Conservation (phyloP, 2,797 vertebrate species). For the Pangasius krempfi region DNA sequence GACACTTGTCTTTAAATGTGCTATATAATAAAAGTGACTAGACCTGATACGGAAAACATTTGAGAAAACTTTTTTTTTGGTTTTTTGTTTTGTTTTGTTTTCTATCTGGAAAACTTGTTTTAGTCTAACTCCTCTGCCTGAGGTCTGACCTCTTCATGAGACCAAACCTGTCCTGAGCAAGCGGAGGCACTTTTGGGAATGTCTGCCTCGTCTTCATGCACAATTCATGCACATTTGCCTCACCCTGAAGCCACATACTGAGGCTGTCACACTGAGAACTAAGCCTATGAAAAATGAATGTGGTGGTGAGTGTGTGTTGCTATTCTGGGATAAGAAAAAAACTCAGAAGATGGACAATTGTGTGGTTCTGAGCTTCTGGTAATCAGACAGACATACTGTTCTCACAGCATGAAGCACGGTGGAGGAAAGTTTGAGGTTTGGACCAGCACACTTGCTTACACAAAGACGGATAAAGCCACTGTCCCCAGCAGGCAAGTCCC, state of each 20-base stretch:
- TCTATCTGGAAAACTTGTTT: neutral
- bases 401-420: neutral
- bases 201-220: conserved; percentile 58
- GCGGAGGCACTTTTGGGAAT: conserved; percentile 47
- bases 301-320: conserved; percentile 42
- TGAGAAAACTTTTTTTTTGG: neutral
- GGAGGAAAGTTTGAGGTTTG: conserved; percentile 28
- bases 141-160: conserved; percentile 22
- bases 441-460: conserved; percentile 25
- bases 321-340: conserved; percentile 65
- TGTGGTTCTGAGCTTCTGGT: conserved; percentile 21
- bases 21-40: neutral
- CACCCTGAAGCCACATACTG: conserved; percentile 48
- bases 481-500: conserved; percentile 30
- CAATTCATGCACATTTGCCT: conserved; percentile 64
- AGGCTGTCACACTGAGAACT: conserved; percentile 52
- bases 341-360: conserved; percentile 13
- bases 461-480: conserved; percentile 10
- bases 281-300: conserved; percentile 70
- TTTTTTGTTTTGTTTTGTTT: too few relatives aligned
- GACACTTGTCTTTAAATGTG: neutral
- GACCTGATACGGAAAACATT: neutral
- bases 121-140: conserved; percentile 10
- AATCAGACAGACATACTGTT: conserved; percentile 43
- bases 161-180: neutral